Conservation (phyloP, 2,797 vertebrate species). For the Garrulus glandarius region DNA sequence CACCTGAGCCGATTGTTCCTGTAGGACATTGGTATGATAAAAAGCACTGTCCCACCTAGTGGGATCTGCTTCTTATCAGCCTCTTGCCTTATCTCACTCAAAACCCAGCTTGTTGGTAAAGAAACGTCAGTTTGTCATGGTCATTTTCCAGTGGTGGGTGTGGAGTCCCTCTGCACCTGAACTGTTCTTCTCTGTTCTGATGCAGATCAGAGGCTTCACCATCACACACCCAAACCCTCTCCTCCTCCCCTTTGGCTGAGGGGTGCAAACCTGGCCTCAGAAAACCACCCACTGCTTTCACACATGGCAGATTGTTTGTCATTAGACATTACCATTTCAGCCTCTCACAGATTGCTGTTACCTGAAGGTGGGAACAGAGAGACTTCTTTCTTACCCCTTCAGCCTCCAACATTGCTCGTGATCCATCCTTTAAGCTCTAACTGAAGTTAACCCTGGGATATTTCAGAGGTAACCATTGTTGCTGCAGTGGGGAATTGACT, state of each 20-base stretch:
- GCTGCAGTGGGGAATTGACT: background rate
- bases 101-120: background rate
- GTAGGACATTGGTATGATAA: background rate
- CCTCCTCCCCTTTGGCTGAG: background rate
- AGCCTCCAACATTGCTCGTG: background rate
- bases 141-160: background rate
- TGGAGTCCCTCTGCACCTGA: background rate
- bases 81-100: background rate
- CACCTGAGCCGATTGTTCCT: too few relatives aligned
- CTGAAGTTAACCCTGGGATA: background rate
- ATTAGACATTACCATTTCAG: background rate
- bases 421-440: background rate
- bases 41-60: background rate
- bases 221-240: background rate
- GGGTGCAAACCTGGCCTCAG: background rate
- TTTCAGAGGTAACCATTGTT: background rate
- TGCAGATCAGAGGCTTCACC: background rate
- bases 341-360: background rate
- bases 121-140: background rate
- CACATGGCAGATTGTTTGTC: accelerated
- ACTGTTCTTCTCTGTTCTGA: background rate
- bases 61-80: background rate
- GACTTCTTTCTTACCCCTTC: background rate
- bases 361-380: background rate
- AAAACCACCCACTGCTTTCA: background rate